Conservation (phyloP, 2,113 vertebrate genomes). For the Monopterus albus region DNA sequence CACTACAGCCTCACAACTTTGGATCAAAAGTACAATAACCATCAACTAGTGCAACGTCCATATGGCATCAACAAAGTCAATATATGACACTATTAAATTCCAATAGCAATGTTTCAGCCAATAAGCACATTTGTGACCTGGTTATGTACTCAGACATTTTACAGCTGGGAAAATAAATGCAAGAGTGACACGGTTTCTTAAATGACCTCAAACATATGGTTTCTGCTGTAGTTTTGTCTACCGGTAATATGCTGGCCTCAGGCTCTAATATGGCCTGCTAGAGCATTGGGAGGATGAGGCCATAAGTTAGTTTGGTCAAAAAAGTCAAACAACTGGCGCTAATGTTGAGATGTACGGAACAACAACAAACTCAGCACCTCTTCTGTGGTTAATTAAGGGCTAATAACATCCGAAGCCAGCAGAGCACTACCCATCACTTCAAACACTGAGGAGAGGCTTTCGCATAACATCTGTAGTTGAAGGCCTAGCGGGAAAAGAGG, state of each 20-base stretch:
- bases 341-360: slow-evolving; percentile 16
- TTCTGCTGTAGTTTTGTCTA: not conserved
- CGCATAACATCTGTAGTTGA: slow-evolving; percentile 2
- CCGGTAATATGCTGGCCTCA: not conserved
- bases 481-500: not conserved
- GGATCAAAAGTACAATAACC: not conserved
- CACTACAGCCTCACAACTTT: not conserved
- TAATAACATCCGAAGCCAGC: slow-evolving; percentile 29
- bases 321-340: not conserved
- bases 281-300: not conserved
- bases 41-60: not conserved
- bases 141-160: too few species aligned
- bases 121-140: too few species aligned
- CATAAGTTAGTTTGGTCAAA: slow-evolving; percentile 6
- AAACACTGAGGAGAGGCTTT: slow-evolving; percentile 35
- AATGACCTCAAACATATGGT: not conserved
- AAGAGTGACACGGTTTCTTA: not conserved
- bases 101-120: too few species aligned
- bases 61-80: not conserved
- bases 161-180: too few species aligned
- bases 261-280: not conserved
- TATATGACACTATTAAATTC: too few species aligned
- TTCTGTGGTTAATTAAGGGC: slow-evolving; percentile 40
- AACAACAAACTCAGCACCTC: slow-evolving; percentile 37
- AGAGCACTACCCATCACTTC: slow-evolving; percentile 19